These are phyloP conservation scores for Megaceryle maxima DNA, from an alignment of 2,113 vertebrate genomes.

Conservation along the genomic window DNA sequence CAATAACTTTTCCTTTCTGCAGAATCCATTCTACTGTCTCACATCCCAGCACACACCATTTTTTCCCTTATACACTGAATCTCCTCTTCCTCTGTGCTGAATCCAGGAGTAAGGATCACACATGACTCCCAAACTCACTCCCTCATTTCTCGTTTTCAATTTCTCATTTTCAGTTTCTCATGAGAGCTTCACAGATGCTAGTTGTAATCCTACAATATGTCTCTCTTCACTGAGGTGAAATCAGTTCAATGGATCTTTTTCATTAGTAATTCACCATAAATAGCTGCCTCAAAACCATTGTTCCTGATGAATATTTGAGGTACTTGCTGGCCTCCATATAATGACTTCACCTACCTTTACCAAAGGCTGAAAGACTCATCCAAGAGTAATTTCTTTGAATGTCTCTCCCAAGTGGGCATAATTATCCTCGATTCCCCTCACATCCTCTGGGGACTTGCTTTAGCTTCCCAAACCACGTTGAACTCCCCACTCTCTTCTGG, in stretches of 20 bases:
- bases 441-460: neutral
- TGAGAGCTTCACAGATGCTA: neutral
- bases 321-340: neutral
- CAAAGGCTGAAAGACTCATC: neutral
- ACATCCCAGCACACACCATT: neutral
- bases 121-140: rapidly evolving
- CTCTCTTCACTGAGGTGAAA: neutral
- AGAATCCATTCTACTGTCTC: neutral
- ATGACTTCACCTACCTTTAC: neutral
- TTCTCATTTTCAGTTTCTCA: neutral
- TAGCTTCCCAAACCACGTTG: neutral
- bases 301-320: neutral
- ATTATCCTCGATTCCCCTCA: neutral
- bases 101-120: neutral
- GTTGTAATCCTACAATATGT: neutral
- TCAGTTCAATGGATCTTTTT: neutral
- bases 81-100: neutral
- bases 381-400: neutral
- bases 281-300: neutral
- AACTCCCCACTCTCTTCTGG: neutral
- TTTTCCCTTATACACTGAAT: neutral
- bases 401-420: neutral
- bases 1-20: neutral
- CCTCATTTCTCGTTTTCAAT: neutral
- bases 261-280: neutral